Evolutionary conservation across 1,140 invertebrate species (phyloP).

Genomic region (Helicoverpa armigera): DNA sequence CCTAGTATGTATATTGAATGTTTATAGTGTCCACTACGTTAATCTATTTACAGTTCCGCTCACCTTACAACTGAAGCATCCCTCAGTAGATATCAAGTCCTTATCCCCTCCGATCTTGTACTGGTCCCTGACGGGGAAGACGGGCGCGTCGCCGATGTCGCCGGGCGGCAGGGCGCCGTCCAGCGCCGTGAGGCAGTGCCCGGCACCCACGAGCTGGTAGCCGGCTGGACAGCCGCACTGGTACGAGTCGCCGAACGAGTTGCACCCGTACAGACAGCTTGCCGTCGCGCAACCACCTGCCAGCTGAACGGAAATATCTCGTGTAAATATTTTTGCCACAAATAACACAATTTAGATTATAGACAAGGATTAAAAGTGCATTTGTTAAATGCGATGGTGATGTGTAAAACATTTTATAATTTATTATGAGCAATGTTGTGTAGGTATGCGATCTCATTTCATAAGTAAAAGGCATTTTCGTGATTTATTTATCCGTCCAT

Average conservation of each 20-base stretch:
- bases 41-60: no score
- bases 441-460: no score
- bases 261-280: conserved; percentile 93
- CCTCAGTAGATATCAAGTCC: conserved; percentile 94
- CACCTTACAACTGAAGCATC: conserved; percentile 96
- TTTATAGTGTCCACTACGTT: no score
- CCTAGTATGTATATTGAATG: no score
- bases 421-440: no score
- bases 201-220: conserved; percentile 92
- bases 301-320: conserved; percentile 81
- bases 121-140: conserved; percentile 88
- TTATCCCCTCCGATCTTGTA: conserved; percentile 85
- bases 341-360: background rate
- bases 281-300: conserved; percentile 90
- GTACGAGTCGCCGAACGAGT: conserved; percentile 88
- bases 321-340: background rate
- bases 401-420: no score
- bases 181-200: conserved; percentile 93
- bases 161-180: conserved; percentile 89
- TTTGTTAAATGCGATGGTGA: no score
- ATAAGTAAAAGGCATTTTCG: no score
- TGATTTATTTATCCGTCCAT: no score
- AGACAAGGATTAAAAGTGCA: no score
- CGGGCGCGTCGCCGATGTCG: conserved; percentile 90
- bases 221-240: conserved; percentile 93